phyloP scores from a whole-genome alignment of 2,888 invertebrate genomes.

The Chrysomela aeneicollis region DNA sequence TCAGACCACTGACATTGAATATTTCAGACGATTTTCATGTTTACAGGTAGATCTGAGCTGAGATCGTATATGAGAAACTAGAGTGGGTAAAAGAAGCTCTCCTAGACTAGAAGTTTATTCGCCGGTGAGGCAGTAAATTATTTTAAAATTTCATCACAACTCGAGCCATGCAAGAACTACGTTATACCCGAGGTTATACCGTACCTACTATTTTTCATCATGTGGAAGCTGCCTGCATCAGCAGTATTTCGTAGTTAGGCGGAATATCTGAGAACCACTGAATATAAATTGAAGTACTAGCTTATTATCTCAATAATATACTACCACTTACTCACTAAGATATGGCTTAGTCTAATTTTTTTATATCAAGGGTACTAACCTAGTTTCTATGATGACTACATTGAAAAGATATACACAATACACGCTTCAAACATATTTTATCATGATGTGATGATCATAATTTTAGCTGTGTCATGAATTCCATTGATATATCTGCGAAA shows the following conservation, averaged over 20 bases:
- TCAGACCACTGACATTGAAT: constrained; percentile 31
- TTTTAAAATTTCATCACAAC: constrained; percentile 23
- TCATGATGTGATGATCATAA: too few relatives aligned
- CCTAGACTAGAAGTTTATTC: constrained; percentile 11
- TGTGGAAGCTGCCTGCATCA: constrained; percentile 8
- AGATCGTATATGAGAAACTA: constrained; percentile 1
- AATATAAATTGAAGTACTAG: too few relatives aligned
- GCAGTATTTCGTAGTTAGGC: constrained; percentile 9
- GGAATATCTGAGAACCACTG: constrained; percentile 2
- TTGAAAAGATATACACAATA: too few relatives aligned
- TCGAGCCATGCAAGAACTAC: background rate
- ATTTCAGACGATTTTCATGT: constrained; percentile 34
- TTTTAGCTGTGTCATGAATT: too few relatives aligned
- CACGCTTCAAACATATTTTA: too few relatives aligned
- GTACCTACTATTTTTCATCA: constrained; percentile 13
- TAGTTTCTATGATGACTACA: too few relatives aligned
- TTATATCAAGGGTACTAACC: too few relatives aligned
- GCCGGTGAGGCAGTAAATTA: constrained; percentile 19
- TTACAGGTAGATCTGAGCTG: constrained; percentile 33
- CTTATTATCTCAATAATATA: too few relatives aligned
- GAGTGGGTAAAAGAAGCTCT: constrained; percentile 1
- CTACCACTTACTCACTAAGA: too few relatives aligned
- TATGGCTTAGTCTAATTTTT: too few relatives aligned
- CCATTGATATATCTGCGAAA: too few relatives aligned
- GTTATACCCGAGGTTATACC: too few relatives aligned